These are phyloP conservation scores for Actinostola sp. DNA, from an alignment of 92 coral and sea anemone species.

Conservation along the genomic window DNA sequence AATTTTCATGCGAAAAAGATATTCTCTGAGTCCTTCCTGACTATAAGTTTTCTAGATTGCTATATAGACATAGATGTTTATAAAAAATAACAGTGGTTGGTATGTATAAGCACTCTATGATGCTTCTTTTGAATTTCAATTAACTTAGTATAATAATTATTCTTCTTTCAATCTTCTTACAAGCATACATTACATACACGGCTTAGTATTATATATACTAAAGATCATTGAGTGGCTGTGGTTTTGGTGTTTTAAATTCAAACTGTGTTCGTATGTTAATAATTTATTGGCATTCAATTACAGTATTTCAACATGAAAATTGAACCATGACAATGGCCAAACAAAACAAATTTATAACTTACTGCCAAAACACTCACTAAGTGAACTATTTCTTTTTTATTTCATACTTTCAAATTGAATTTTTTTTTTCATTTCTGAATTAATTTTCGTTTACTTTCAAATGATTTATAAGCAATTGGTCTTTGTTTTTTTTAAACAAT, in stretches of 20 bases:
- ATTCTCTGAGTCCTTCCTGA: background rate
- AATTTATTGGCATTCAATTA: constrained; percentile 18
- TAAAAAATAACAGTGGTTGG: background rate
- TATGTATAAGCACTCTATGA: background rate
- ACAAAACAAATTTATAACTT: background rate
- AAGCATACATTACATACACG: background rate
- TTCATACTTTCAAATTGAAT: no score
- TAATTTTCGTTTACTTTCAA: no score
- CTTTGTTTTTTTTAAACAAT: no score
- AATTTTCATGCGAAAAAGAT: background rate
- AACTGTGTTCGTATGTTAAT: constrained; percentile 7
- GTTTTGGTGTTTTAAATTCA: constrained; percentile 5
- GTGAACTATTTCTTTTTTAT: no score
- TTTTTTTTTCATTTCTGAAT: no score
- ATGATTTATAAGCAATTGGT: no score
- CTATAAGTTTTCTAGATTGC: background rate
- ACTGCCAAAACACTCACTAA: background rate
- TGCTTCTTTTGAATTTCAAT: background rate
- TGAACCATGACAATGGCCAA: constrained; percentile 4
- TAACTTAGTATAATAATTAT: background rate
- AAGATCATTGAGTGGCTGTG: constrained; percentile 10
- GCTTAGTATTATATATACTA: background rate
- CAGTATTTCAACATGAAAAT: background rate
- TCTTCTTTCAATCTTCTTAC: background rate
- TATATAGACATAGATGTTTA: background rate